A percentile compares a stretch with the other conserved stretches of the same genome.
These are phyloP conservation scores for Cephalopachus bancanus DNA, from an alignment of 2,797 vertebrate species.

Conservation along the genomic window DNA sequence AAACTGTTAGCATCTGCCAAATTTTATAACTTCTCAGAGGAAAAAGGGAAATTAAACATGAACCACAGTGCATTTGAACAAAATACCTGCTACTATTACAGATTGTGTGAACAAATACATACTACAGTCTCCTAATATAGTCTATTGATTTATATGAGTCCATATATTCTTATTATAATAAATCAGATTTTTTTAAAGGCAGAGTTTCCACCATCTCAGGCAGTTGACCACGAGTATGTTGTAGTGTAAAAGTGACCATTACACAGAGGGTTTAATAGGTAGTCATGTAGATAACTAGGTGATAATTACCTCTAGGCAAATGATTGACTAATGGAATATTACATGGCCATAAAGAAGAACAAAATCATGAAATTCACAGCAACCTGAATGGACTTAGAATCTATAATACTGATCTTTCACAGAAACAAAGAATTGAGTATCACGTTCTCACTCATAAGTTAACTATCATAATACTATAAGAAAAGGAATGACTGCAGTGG, in stretches of 20 bases:
- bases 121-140: background rate
- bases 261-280: background rate
- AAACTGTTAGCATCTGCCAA: slow-evolving; percentile 71
- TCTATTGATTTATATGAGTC: slow-evolving; percentile 59
- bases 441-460: no score
- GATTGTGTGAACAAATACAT: slow-evolving; percentile 67
- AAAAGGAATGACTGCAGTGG: no score
- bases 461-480: no score
- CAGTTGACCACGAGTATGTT: background rate
- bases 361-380: no score
- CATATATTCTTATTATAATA: background rate
- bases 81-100: slow-evolving; percentile 61
- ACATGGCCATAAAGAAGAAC: no score
- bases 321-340: background rate
- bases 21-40: slow-evolving; percentile 74
- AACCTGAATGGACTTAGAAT: no score
- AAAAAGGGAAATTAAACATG: slow-evolving; percentile 82
- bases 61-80: slow-evolving; percentile 63
- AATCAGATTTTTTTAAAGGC: background rate
- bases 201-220: background rate
- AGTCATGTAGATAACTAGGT: background rate
- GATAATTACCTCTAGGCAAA: background rate
- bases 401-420: no score
- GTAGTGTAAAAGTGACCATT: background rate
- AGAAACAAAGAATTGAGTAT: no score